phyloP scores from a whole-genome alignment of 2,797 vertebrate species.

The Anguilla megastoma region DNA sequence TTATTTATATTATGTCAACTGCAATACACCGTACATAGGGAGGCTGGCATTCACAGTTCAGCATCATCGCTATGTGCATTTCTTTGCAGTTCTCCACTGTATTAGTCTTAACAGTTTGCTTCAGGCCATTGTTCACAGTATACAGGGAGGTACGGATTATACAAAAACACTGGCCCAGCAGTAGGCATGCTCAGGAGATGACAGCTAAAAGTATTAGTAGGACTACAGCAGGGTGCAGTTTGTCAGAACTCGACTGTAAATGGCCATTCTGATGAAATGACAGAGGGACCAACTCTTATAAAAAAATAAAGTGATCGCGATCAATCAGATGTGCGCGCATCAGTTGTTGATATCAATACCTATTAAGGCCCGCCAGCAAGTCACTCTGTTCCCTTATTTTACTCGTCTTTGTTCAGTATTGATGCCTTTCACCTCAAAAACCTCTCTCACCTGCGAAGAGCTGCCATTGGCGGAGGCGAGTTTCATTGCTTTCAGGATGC shows the following conservation, averaged over 20 bases:
- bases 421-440: neutral
- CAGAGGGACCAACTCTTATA: neutral
- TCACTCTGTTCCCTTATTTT: neutral
- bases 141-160: neutral
- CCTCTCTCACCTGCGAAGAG: constrained; percentile 82
- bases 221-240: neutral
- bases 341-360: neutral
- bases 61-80: neutral
- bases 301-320: neutral
- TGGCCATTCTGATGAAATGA: neutral
- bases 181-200: neutral
- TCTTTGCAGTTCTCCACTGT: neutral
- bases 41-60: too few species aligned
- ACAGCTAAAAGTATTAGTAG: neutral
- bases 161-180: neutral
- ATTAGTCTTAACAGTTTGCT: neutral
- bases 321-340: neutral
- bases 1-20: too few species aligned
- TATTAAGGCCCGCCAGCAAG: neutral
- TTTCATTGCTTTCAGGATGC: constrained; percentile 96
- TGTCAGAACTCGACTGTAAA: neutral
- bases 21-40: too few species aligned
- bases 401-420: neutral
- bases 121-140: neutral
- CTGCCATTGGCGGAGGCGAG: constrained; percentile 83